A percentile compares a stretch with the other conserved stretches of the same genome.
phyloP scores from a whole-genome alignment of 2,113 vertebrate genomes.

The Xenopus tropicalis region UCB_Xtro_10.0 CM004444.2:81946001-81946500 shows the following conservation, averaged over 20 bases:
- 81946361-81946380: background rate
- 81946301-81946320: constrained; percentile 27
- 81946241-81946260: background rate
- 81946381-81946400: constrained; percentile 1
- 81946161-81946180: too few relatives aligned
- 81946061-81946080: too few relatives aligned
- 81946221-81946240: constrained; percentile 5
- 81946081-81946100: too few relatives aligned
- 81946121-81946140: too few relatives aligned
- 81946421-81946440: constrained; percentile 15
- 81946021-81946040: too few relatives aligned
- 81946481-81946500: constrained; percentile 7
- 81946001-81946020: too few relatives aligned
- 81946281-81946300: background rate
- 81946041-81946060: too few relatives aligned
- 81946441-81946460: constrained; percentile 13
- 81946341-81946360: constrained; percentile 17
- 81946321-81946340: constrained; percentile 23
- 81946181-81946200: too few relatives aligned
- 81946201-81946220: background rate
- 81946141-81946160: too few relatives aligned
- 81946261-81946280: constrained; percentile 30
- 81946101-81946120: too few relatives aligned
- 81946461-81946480: constrained; percentile 12
- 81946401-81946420: constrained; percentile 30